Base-by-base conservation (phyloP, 1,140 invertebrate genomes). In the Neodiprion pinetum region DNA sequence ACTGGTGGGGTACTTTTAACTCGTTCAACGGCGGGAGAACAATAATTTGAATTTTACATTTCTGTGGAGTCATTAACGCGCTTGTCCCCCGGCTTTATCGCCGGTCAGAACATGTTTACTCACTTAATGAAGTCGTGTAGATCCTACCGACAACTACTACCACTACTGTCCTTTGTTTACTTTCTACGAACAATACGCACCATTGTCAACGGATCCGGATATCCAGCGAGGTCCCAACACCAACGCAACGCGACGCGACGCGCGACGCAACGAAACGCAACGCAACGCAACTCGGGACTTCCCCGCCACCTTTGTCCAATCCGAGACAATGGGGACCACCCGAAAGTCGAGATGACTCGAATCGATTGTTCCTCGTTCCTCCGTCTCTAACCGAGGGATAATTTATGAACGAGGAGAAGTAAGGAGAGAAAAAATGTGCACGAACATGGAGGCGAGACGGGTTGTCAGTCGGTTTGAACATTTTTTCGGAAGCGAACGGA, bases 141-240 rank as follows among this genome's bases (percentile, higher is more conserved):
- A 61, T 61, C 11, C 11, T 61, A 61, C 53, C 11, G 53, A 61
- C 53, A 61, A 61, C 53, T 61, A 61, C 53, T 61, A 61, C 53
- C 53, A 61, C 53, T 61, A 61, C 53, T 61, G 53, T 61, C 53
- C 53, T 61, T 61, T 61, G 53, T 61, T 61, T 61, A 61, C 53
- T 61, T 61, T 61, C 53, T 8, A 61, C 53, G n/a, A 14, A 61
- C 53, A 11, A 61, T 61, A 61, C 53, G 53, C 53, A 17, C 53
- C n/a, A 61, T 61, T 61, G 53, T 61, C 53, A 61, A 61, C 53
- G 53, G 53, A 61, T 9, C 11, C 53, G 53, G 53, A 61, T 61
- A 61, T 61, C 53, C 53, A 61, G n/a, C 53, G 11, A 9, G 11
- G 53, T 12, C 11, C n/a, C 53, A 14, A 61, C 53, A 14, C 53